These are phyloP conservation scores for Ctenicera cuprea DNA, from an alignment of 2,888 invertebrate genomes.

Conservation along the genomic window DNA sequence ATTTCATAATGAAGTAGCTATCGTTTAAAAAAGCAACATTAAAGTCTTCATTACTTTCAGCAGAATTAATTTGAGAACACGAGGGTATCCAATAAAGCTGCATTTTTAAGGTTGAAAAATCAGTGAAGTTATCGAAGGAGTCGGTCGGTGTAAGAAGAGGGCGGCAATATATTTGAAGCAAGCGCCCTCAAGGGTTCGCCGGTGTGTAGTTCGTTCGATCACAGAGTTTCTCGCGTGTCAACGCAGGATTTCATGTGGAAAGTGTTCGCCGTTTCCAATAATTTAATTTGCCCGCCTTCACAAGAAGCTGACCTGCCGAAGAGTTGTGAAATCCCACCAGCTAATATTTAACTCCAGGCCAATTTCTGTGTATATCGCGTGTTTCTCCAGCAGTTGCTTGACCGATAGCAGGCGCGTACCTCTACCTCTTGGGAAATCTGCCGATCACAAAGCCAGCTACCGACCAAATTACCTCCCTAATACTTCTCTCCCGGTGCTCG, in stretches of 20 bases:
- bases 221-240: constrained; percentile 58
- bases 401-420: constrained; percentile 55
- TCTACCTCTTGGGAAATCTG: constrained; percentile 65
- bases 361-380: constrained; percentile 57
- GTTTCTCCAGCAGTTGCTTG: constrained; percentile 55
- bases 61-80: background rate
- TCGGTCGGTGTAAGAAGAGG: constrained; percentile 2
- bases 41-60: background rate
- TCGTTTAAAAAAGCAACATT: background rate
- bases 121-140: constrained; percentile 11
- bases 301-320: constrained; percentile 51
- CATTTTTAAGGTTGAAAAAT: constrained; percentile 12
- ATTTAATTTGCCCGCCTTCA: constrained; percentile 62
- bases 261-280: constrained; percentile 58
- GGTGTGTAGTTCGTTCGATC: constrained; percentile 35
- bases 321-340: constrained; percentile 58
- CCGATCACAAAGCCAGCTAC: constrained; percentile 65
- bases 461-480: constrained; percentile 68
- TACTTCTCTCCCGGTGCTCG: constrained; percentile 65
- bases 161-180: constrained; percentile 19
- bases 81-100: constrained; percentile 1
- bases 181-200: constrained; percentile 1
- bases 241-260: constrained; percentile 59
- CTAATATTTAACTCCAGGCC: constrained; percentile 60
- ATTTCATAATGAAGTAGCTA: background rate